phyloP scores from a whole-genome alignment of 2,888 invertebrate species.

The Troglohyphantes excavatus region DNA sequence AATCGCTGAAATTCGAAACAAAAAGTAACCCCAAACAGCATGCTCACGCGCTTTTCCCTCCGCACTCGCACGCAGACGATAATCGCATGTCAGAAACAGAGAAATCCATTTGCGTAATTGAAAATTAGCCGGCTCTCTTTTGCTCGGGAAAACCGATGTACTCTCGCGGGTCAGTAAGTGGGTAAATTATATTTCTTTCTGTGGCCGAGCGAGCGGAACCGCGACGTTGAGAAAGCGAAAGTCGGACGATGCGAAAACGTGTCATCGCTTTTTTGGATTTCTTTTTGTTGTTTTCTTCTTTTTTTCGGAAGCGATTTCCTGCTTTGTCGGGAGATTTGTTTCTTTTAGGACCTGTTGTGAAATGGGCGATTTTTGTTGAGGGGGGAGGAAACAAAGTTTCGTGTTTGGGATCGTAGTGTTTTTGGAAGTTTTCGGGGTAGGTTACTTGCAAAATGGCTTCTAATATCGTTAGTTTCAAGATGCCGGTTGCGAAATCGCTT shows the following conservation, averaged over 20 bases:
- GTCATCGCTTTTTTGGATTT: neutral
- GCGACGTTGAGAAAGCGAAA: neutral
- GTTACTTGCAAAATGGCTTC: no score
- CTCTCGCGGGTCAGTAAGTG: conserved; percentile 45
- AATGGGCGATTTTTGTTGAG: neutral
- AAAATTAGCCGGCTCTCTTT: conserved; percentile 5
- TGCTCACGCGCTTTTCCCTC: neutral
- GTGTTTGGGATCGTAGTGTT: no score
- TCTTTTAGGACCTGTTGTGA: neutral
- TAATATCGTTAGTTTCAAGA: no score
- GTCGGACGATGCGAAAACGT: neutral
- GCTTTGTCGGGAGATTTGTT: neutral
- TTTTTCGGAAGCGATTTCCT: conserved; percentile 1
- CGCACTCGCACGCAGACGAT: no score
- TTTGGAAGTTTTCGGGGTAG: no score
- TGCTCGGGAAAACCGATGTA: neutral
- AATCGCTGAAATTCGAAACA: neutral
- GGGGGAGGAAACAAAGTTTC: no score
- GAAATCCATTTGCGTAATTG: conserved; percentile 25
- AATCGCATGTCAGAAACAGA: neutral
- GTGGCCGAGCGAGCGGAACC: neutral
- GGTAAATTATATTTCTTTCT: conserved; percentile 44
- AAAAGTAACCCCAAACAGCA: neutral
- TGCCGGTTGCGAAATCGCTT: no score
- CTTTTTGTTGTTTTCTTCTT: no score